Base-by-base conservation (phyloP, 2,888 invertebrate genomes). In the Monoplex corrugatus region DNA sequence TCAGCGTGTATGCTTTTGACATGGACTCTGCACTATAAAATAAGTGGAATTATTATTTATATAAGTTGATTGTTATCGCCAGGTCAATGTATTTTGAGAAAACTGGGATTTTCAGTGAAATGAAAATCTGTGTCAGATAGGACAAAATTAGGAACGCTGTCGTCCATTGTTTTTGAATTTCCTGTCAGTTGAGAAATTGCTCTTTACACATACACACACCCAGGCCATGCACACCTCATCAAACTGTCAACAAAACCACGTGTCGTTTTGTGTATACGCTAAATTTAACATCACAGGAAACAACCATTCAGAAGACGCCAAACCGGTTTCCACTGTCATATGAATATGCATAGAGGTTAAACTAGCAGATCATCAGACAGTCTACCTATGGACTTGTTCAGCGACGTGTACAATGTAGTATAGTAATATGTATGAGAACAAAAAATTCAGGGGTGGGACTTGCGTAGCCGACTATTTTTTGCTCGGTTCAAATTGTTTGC, bases 301-400 rank as follows among this genome's bases (percentile, higher is more conserved):
- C 84, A 50, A 43, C 50, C 50, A 84, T n/a, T 84, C 84, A 50
- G 50, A 44, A 84, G 84, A 50, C 84, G 28, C 84, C 84, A 84
- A 84, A 84, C 50, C 84, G 50, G 35, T 84, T 84, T 84, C 50
- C 57, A 32, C 82, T 44, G 44, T 6, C n/a, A 19, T 75, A n/a
- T 85, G 50, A 85, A 85, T 38, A 63, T 57, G 57, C 44, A 32
- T 35, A 38, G n/a, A 8, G 13, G 38, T 16, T 2, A 16, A 38
- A 23, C n/a, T 43, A 28, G 44, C 82, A 28, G 23, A 78, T 38
- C 16, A 16, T 38, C 2, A 8, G n/a, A 2, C 32, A 5, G 35
- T 38, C 35, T 38, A 35, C 35, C 32, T 38, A 78, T 19, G 3
- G 5, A 16, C 19, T 16, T 16, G 16, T n/a, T 5, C 28, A 19